These are phyloP conservation scores for Heliconius sara DNA, from an alignment of 2,888 invertebrate genomes.

Conservation along the genomic window DNA sequence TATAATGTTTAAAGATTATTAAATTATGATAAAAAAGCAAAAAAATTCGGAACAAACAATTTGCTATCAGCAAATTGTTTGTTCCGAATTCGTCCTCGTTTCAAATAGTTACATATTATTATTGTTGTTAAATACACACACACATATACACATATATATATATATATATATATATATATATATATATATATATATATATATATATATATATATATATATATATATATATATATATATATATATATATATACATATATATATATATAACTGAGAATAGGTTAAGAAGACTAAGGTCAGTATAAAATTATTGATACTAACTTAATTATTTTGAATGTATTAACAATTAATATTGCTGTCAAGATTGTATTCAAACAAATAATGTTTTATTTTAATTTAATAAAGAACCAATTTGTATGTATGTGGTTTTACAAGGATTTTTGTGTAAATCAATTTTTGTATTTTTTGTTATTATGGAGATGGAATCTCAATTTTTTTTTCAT, in stretches of 20 bases:
- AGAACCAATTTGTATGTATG: conserved; percentile 26
- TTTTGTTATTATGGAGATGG: neutral
- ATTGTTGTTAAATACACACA: neutral
- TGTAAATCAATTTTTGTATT: conserved; percentile 27
- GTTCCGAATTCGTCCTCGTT: conserved; percentile 31
- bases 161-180: too few relatives aligned
- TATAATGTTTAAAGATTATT: neutral
- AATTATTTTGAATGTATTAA: conserved; percentile 34
- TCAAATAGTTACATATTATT: conserved; percentile 17
- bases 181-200: conserved; percentile 4
- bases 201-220: neutral
- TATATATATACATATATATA: neutral
- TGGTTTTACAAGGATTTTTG: conserved; percentile 34
- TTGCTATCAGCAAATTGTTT: neutral
- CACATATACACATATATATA: too few relatives aligned
- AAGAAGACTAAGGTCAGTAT: conserved; percentile 37
- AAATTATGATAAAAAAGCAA: neutral
- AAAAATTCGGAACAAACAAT: neutral
- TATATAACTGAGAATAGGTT: conserved; percentile 26
- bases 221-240: neutral
- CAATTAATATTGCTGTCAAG: conserved; percentile 38
- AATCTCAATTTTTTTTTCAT: neutral
- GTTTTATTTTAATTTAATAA: conserved; percentile 36
- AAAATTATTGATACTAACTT: conserved; percentile 33
- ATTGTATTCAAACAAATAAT: conserved; percentile 35